Conservation (phyloP, 2,113 vertebrate species). For the Xenus cinereus region DNA sequence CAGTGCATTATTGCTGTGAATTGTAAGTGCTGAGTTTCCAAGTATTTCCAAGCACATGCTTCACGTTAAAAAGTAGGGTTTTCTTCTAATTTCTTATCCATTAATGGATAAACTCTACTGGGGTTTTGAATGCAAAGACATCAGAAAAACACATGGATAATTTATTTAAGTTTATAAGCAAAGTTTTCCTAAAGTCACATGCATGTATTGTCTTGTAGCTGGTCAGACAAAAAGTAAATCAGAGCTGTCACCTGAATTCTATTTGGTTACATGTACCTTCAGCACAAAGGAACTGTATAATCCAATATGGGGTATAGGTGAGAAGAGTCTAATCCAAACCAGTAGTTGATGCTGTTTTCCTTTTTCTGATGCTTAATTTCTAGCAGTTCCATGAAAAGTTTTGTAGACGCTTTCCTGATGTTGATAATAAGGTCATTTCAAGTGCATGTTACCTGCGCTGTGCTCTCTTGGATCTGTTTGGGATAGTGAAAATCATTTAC, state of each 20-base stretch:
- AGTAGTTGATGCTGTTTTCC: neutral
- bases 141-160: neutral
- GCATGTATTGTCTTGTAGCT: neutral
- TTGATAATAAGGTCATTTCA: constrained; percentile 75
- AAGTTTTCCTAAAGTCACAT: constrained; percentile 23
- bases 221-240: neutral
- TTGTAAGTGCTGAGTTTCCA: constrained; percentile 38
- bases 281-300: neutral
- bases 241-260: neutral
- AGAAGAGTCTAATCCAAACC: constrained; percentile 58
- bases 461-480: constrained; percentile 55
- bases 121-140: constrained; percentile 35
- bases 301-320: constrained; percentile 16
- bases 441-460: constrained; percentile 74
- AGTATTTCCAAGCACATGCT: constrained; percentile 8
- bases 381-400: constrained; percentile 33
- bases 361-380: constrained; percentile 37
- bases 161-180: constrained; percentile 9
- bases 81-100: constrained; percentile 32
- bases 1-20: constrained; percentile 19
- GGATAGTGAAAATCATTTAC: constrained; percentile 72
- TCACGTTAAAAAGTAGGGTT: neutral
- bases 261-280: neutral
- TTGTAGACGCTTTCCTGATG: constrained; percentile 67
- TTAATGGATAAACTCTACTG: constrained; percentile 43